These are phyloP conservation scores for Tillus elongatus DNA, from an alignment of 2,888 invertebrate species.

Conservation along the genomic window DNA sequence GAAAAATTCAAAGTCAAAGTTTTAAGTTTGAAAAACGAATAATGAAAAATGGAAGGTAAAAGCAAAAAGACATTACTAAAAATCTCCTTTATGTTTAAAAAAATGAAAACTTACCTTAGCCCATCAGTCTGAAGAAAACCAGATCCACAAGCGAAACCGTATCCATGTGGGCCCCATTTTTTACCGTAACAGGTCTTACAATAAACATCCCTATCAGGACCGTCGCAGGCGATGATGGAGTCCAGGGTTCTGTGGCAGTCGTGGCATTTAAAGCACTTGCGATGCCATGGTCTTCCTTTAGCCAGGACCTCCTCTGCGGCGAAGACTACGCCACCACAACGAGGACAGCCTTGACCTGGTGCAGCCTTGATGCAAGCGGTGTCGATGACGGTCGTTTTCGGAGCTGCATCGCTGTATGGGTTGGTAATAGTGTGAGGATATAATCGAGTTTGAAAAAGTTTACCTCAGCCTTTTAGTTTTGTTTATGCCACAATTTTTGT, in stretches of 20 bases:
- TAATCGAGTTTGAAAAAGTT: not conserved
- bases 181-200: slow-evolving; percentile 97
- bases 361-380: slow-evolving; percentile 72
- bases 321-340: slow-evolving; percentile 84
- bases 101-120: slow-evolving; percentile 69
- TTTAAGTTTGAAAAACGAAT: no score
- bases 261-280: slow-evolving; percentile 85
- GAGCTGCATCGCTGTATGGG: slow-evolving; percentile 60
- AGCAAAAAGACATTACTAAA: no score
- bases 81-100: no score
- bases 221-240: slow-evolving; percentile 91
- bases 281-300: slow-evolving; percentile 84
- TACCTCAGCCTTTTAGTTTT: not conserved
- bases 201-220: slow-evolving; percentile 86
- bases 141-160: slow-evolving; percentile 91
- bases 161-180: slow-evolving; percentile 95
- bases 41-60: no score
- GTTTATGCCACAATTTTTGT: no score
- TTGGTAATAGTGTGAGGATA: not conserved
- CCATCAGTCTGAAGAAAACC: slow-evolving; percentile 90
- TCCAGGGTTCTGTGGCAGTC: slow-evolving; percentile 92
- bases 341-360: slow-evolving; percentile 80
- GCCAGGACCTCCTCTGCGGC: slow-evolving; percentile 91
- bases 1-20: no score
- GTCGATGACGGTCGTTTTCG: slow-evolving; percentile 67